Base-by-base conservation (phyloP, 64 coral and sea anemone genomes). In the Stylophora pistillata region DNA sequence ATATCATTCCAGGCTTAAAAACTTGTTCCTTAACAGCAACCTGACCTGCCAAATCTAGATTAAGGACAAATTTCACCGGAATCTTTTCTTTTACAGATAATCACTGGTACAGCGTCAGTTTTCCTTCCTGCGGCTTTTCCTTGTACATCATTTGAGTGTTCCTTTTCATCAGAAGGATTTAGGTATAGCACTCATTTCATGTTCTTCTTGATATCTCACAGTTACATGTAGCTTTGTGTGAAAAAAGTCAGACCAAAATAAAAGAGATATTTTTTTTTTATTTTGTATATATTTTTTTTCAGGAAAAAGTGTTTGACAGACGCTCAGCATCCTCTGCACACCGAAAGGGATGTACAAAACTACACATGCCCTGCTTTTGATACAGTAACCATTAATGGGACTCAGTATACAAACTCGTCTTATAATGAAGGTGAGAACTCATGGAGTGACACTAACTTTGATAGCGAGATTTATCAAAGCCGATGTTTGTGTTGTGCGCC, bases 101-200 rank as follows among this genome's bases (percentile, higher is more conserved):
- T 99, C 20, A 93, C 91, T 15, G 93, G 93, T 9, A 99, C 97
- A 47, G 97, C 93, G 4, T 87, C 87, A 23, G 97, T 99, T 0
- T 99, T 99, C 80, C 90, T 99, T 20, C 97, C 97, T 65, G 90
- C 97, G 83, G 93, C 90, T 11, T 99, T 99, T 72, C 32, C 88
- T 4, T 99, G 97, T 72, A 95, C 93, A 1, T 77, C 81, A 26
- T 99, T 98, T 33, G 74, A 98, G 30, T 98, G 96, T 72, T 77
- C 79, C 13, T 75, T 86, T 41, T 76, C 80, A 54, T 53, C 66
- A n/a, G 72, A 88, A n/a, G 91, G 91, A 10, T 90, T 70, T 54
- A 96, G 95, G 95, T 96, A 89, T 13, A 33, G 7, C 37, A 47
- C 37, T 47, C 37, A 47, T 4, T 47, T 47, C 7, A 47, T 47